Base-by-base conservation (phyloP, 2,797 vertebrate species). In the Limosa lapponica region DNA sequence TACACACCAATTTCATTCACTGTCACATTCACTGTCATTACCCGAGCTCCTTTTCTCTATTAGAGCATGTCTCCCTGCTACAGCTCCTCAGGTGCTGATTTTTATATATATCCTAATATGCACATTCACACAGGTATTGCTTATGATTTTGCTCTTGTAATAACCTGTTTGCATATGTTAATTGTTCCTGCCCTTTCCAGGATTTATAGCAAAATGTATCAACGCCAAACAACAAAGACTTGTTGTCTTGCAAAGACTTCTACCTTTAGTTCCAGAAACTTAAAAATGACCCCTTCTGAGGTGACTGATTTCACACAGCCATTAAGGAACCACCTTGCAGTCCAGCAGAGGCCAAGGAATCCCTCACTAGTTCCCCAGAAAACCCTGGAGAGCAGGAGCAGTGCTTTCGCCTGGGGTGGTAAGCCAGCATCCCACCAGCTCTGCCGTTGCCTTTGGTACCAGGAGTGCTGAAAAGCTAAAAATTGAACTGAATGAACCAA, bases 131-230 rank as follows among this genome's bases (percentile, higher is more conserved):
- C 16, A 49, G 41, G 28, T 51, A 52, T 20, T 69, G 66, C 66
- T 48, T 62, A 62, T 11, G 20, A 28, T 28, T 94, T 88, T 2
- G 2, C 58, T 82, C 66, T 32, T 82, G 43, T 73, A 85, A 77
- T 66, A 82, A 93, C 52, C 34, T 52, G 55, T 55, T 72, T 73
- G 57, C 37, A 27, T n/a, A 37, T 12, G n/a, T 34, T 72, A 81
- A 49, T 87, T 79, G 46, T 54, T 83, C 72, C 85, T 90, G 89
- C 77, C 81, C 75, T 83, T 83, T 75, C 39, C 16, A 44, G 46
- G 58, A 95, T 73, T 83, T 65, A 84, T 6, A 81, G 89, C 69
- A 39, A 79, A 80, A 52, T 18, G 25, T 43, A 69, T 67, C 36
- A 20, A 23, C 43, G 59, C 51, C 34, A 51, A 81, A 69, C 49